Evolutionary conservation across 2,113 vertebrate genomes (phyloP).

Genomic region (Sula dactylatra): DNA sequence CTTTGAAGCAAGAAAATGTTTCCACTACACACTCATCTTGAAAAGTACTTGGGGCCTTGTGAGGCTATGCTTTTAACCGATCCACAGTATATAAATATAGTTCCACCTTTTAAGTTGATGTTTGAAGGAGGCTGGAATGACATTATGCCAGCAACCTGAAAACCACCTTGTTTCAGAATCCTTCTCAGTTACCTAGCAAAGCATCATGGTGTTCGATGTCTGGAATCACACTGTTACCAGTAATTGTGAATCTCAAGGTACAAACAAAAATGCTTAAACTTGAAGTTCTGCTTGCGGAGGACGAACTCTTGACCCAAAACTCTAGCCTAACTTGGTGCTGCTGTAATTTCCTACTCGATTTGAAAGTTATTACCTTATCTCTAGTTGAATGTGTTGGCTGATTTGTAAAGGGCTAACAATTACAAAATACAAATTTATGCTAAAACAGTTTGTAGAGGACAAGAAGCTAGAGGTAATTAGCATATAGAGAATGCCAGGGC

Average conservation of each 20-base stretch:
- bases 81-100: neutral
- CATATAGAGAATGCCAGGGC: neutral
- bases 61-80: neutral
- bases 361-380: neutral
- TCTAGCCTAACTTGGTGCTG: neutral
- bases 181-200: neutral
- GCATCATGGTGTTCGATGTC: neutral
- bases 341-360: neutral
- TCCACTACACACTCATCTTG: neutral
- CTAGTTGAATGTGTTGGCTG: slow-evolving; percentile 7
- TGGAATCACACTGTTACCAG: neutral
- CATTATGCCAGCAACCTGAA: neutral
- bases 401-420: neutral
- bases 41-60: neutral
- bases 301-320: neutral
- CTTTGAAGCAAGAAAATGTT: neutral
- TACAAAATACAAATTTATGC: neutral
- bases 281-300: neutral
- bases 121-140: neutral
- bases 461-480: neutral
- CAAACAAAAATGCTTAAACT: neutral
- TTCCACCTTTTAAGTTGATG: neutral
- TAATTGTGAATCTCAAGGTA: neutral
- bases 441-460: neutral
- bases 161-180: neutral